Conservation (phyloP, 2,888 invertebrate genomes). For the Melieria crassipennis region DNA sequence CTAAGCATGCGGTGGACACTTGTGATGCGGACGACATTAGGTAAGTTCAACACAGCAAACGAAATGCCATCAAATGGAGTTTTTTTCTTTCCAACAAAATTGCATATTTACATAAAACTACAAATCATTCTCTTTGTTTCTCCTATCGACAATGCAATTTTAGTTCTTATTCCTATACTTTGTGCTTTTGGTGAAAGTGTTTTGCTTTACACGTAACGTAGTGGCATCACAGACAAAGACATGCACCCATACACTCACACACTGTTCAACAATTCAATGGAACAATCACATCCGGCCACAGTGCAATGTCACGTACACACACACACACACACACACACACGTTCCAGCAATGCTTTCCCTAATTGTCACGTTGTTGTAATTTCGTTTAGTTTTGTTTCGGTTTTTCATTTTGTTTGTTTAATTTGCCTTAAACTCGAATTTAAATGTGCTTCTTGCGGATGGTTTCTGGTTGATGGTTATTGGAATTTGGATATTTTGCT, state of each 20-base stretch:
- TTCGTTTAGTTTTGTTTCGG: constrained; percentile 40
- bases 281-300: too few relatives aligned
- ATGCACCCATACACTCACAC: constrained; percentile 17
- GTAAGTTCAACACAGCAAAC: constrained; percentile 47
- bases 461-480: constrained; percentile 7
- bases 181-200: constrained; percentile 45
- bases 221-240: constrained; percentile 23
- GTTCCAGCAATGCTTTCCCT: too few relatives aligned
- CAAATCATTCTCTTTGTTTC: constrained; percentile 5
- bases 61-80: neutral
- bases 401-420: constrained; percentile 15
- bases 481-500: constrained; percentile 20
- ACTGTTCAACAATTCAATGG: too few relatives aligned
- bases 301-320: constrained; percentile 23
- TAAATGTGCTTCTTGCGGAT: constrained; percentile 37
- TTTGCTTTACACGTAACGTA: constrained; percentile 31
- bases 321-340: constrained; percentile 6
- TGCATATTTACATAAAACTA: constrained; percentile 18
- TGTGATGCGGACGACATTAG: constrained; percentile 59
- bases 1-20: constrained; percentile 41
- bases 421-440: constrained; percentile 40
- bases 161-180: constrained; percentile 23
- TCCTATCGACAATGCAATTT: constrained; percentile 7
- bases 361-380: constrained; percentile 10
- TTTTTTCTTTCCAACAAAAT: constrained; percentile 1